These are phyloP conservation scores for Acrocephalus kingi DNA, from an alignment of 2,113 vertebrate species.

Conservation along the genomic window DNA sequence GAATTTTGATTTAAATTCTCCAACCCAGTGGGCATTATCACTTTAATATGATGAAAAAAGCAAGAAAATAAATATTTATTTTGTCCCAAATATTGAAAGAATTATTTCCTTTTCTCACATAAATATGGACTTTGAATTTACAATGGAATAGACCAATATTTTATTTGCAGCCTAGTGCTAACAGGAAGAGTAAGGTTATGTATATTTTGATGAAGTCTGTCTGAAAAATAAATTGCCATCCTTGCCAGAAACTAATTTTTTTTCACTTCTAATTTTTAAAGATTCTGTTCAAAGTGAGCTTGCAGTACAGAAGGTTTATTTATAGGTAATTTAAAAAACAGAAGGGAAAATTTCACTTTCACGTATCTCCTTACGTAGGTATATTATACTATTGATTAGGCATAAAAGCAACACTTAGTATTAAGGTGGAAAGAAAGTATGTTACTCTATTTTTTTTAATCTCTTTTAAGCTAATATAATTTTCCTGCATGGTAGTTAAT, in stretches of 20 bases:
- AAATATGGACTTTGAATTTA: background rate
- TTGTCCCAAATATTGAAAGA: background rate
- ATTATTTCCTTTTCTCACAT: background rate
- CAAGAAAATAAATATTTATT: background rate
- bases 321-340: background rate
- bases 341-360: background rate
- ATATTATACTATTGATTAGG: background rate
- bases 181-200: background rate
- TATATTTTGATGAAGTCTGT: background rate
- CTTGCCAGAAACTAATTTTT: background rate
- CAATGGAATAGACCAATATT: background rate
- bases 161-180: background rate
- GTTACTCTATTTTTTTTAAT: background rate
- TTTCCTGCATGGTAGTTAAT: background rate
- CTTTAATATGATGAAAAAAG: background rate
- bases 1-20: background rate
- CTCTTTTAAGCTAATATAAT: background rate
- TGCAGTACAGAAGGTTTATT: background rate
- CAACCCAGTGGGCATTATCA: background rate
- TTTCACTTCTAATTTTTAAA: background rate
- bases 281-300: background rate
- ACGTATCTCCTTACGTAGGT: background rate
- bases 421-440: background rate
- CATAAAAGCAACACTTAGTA: background rate
- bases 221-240: background rate